These are phyloP conservation scores for Lasiurus borealis DNA, from an alignment of 2,113 vertebrate species.

Conservation along the genomic window DNA sequence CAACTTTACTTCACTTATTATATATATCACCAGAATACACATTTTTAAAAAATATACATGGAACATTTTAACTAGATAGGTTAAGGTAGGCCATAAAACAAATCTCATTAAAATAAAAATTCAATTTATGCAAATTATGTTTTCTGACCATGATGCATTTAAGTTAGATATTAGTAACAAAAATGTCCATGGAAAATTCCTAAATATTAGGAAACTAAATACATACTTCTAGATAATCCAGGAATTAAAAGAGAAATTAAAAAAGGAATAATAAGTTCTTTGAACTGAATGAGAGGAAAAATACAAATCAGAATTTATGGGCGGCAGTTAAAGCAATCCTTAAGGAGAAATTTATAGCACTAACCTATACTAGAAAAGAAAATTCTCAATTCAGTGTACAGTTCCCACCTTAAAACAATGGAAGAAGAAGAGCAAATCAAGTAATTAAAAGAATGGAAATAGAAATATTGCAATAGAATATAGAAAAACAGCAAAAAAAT, in stretches of 20 bases:
- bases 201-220: background rate
- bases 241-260: background rate
- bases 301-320: background rate
- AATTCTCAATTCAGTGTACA: background rate
- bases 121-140: background rate
- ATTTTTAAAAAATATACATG: background rate
- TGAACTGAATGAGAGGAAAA: background rate
- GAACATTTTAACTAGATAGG: background rate
- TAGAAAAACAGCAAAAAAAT: background rate
- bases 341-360: background rate
- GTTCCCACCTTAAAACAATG: background rate
- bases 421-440: background rate
- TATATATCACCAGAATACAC: background rate
- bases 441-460: slow-evolving; percentile 5
- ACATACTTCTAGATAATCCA: background rate
- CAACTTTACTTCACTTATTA: background rate
- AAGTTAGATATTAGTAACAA: background rate
- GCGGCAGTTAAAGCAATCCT: background rate
- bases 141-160: background rate
- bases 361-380: background rate
- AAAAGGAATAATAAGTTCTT: background rate
- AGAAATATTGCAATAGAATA: background rate
- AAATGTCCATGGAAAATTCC: background rate
- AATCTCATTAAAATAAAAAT: background rate
- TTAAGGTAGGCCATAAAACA: background rate